Base-by-base conservation (phyloP, 2,888 invertebrate genomes). In the Elegia similella region DNA sequence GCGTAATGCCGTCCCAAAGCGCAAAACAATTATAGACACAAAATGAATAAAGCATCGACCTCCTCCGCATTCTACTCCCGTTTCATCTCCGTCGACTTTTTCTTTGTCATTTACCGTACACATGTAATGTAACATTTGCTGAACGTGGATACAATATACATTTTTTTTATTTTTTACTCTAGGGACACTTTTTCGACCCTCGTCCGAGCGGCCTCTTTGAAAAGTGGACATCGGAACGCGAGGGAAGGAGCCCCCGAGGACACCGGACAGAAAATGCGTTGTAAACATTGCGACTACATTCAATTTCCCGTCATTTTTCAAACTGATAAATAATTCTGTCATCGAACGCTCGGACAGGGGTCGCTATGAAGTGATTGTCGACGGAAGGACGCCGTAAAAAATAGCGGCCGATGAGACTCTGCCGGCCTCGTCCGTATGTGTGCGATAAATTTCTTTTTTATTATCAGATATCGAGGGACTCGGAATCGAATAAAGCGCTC, bases 231-330 rank as follows among this genome's bases (percentile, higher is more conserved):
- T 89, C 89, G 90, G 91, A 90, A 89, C 91, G 91, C 90, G 87
- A 78, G 90, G 90, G 90, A 88, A 88, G 88, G 80, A 84, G 88
- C 88, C 90, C 90, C 90, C 82, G 88, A 88, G 89, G 89, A 89
- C 86, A 76, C 77, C 78, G 86, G 82, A 86, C 88, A 88, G 85
- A 90, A 88, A 92, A 91, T 89, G 90, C 89, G 92, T 90, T 92
- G 92, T 92, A 91, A 92, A 92, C 92, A 92, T 92, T 84, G 92
- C 89, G 89, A 92, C 87, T 92, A 92, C 92, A 92, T 92, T 92
- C 92, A 92, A 92, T 92, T 92, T 92, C 91, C 88, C 88, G 92
- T 92, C 92, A 92, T 92, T 92, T 92, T 92, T 92, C 92, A 92
- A 91, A 90, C 92, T 92, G 92, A 92, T 92, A 92, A 92, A 92